phyloP scores from a whole-genome alignment of 2,113 vertebrate species.

The Heloderma charlesbogerti region DNA sequence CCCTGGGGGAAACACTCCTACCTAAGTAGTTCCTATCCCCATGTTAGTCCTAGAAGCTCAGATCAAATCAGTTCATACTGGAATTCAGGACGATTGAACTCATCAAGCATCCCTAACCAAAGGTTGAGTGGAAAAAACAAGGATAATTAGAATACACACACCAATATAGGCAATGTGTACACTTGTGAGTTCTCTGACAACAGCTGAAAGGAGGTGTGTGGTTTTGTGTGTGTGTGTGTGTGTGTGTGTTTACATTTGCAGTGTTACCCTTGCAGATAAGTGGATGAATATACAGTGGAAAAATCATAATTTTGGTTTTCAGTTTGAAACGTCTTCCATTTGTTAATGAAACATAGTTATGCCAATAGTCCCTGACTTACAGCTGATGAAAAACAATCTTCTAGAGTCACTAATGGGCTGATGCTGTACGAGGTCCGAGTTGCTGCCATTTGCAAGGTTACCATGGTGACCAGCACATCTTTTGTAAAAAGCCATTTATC shows the following conservation, averaged over 20 bases:
- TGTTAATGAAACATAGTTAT: conserved; percentile 19
- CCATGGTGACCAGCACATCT: conserved; percentile 62
- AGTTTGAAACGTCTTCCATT: conserved; percentile 5
- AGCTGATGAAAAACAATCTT: conserved; percentile 31
- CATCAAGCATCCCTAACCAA: neutral
- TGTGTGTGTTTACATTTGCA: neutral
- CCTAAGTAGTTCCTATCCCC: neutral
- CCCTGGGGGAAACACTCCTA: neutral
- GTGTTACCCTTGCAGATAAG: neutral
- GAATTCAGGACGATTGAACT: neutral
- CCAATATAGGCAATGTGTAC: neutral
- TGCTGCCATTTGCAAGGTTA: conserved; percentile 57
- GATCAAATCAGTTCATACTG: neutral
- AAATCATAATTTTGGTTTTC: neutral
- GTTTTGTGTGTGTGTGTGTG: neutral
- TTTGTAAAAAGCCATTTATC: conserved; percentile 51
- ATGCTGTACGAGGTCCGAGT: conserved; percentile 38
- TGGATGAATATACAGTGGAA: neutral
- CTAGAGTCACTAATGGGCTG: conserved; percentile 20
- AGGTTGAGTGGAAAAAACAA: neutral
- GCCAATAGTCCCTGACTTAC: conserved; percentile 22
- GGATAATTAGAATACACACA: neutral
- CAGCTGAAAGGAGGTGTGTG: fast-evolving
- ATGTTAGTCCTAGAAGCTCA: neutral
- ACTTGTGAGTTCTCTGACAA: neutral